Base-by-base conservation (phyloP, 1,140 invertebrate species). In the Spodoptera frugiperda region DNA sequence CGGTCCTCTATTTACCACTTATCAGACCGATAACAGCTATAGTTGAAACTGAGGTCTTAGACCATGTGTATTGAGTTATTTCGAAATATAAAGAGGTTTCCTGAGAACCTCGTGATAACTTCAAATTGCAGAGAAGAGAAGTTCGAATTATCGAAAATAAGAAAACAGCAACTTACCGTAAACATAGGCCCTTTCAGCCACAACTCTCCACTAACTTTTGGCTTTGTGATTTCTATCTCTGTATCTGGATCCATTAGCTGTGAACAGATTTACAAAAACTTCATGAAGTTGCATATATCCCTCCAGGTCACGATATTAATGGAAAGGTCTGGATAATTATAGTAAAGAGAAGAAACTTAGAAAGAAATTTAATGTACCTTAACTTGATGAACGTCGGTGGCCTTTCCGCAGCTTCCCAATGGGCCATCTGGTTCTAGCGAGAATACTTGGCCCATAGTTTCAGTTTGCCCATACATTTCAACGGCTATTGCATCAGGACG, bases 171-270 rank as follows among this genome's bases (percentile, higher is more conserved):
- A 80, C 76, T 75, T 46, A 81, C 78, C 10, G 73, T 39, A 46
- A 85, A 83, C 10, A 48, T 17, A 9, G 65, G 54, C 67, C 79
- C 82, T 71, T 79, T 78, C 5, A 49, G 19, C 78, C 75, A 83
- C 5, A 85, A n/a, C 48, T 86, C 82, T 5, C 84, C 84, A 0
- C 71, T 33, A 11, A 49, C 55, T 25, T 84, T 82, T n/a, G 82
- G 81, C 59, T 78, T 49, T 11, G 21, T 76, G 30, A 86, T 81
- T 30, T 78, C 81, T 49, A 78, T 54, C 11, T 77, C 48, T 0
- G 76, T 83, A n/a, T 61, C 57, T 1, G 74, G 30, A 68, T 86
- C 78, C 1, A 86, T 79, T 11, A 86, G 54, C 84, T 86, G 59
- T 25, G 80, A 84, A n/a, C 39, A 55, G 53, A 55, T 19, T 0